These are phyloP conservation scores for Dicrostonyx torquatus DNA, from an alignment of 2,797 vertebrate genomes.

Conservation along the genomic window DNA sequence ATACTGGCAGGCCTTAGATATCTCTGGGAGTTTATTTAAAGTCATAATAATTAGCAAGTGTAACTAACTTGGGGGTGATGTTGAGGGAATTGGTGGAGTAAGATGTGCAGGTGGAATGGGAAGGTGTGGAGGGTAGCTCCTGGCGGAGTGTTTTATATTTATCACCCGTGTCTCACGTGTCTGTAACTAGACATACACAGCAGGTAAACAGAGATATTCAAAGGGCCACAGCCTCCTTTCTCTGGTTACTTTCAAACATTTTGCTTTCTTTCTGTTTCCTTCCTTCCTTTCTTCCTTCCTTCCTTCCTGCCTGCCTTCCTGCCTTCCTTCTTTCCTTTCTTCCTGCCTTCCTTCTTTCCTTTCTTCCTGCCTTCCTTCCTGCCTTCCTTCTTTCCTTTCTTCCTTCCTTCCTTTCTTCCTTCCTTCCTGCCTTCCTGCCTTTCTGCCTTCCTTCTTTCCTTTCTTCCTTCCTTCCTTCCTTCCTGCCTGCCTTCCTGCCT, in stretches of 20 bases:
- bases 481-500: no score
- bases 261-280: neutral
- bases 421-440: no score
- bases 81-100: neutral
- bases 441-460: neutral
- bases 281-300: no score
- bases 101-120: neutral
- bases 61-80: neutral
- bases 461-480: no score
- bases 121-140: neutral
- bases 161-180: neutral
- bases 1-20: neutral
- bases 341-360: no score
- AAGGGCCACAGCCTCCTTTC: neutral
- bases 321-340: no score
- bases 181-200: neutral
- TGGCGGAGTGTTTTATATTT: neutral
- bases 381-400: no score
- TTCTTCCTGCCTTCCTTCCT: no score
- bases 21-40: constrained; percentile 32
- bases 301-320: no score
- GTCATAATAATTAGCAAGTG: constrained; percentile 8
- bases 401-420: no score
- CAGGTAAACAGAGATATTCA: neutral
- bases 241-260: constrained; percentile 27